Evolutionary conservation across 2,113 vertebrate species (phyloP).

Genomic region (Lanius collurio): DNA sequence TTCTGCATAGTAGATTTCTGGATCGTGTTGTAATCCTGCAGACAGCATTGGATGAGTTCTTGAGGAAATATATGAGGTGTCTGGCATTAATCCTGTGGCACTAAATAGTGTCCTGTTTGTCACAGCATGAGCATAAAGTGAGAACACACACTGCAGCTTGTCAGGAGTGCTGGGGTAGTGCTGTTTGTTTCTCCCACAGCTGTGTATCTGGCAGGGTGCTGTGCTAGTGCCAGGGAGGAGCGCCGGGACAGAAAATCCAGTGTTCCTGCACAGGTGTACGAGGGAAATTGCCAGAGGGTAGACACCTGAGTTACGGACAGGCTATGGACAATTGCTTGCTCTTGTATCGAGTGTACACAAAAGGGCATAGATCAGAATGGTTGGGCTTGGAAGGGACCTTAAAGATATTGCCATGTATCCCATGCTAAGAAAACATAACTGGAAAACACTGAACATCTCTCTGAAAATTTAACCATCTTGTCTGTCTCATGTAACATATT

Average conservation of each 20-base stretch:
- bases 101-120: not conserved
- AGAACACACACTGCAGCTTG: not conserved
- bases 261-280: not conserved
- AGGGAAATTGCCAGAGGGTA: not conserved
- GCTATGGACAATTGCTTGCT: not conserved
- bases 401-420: not conserved
- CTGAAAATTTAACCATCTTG: not conserved
- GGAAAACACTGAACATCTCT: not conserved
- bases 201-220: not conserved
- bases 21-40: not conserved
- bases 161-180: not conserved
- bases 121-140: fast-evolving
- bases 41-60: not conserved
- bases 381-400: not conserved
- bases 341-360: fast-evolving
- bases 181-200: not conserved
- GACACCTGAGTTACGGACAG: not conserved
- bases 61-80: not conserved
- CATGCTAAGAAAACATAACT: not conserved
- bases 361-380: not conserved
- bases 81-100: not conserved
- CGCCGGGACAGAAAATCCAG: not conserved
- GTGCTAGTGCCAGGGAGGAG: not conserved
- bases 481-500: not conserved
- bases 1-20: not conserved